Base-by-base conservation (phyloP, 1,140 invertebrate species). In the Teleopsis dalmanni region DNA sequence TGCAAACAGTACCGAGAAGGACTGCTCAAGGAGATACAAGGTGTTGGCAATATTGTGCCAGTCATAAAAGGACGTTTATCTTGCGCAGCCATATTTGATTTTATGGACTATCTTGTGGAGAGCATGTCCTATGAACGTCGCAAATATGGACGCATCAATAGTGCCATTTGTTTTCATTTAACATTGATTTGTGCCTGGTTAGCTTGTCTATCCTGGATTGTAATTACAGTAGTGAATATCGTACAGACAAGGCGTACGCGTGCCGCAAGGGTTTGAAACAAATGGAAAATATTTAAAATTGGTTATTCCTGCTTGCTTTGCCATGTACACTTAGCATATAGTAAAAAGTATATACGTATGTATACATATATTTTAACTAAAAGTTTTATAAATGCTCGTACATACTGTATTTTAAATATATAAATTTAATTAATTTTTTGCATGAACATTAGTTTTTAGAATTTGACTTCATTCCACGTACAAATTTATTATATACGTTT, bases 81-180 rank as follows among this genome's bases (percentile, higher is more conserved):
- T 2, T 87, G 84, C 58, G 75, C 75, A 26, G 77, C 82, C 0
- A 76, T 85, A 35, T 79, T 80, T 34, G 84, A 87, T 67, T 85
- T 81, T 55, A 82, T 87, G 81, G 84, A 87, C 59, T 86, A 83
- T 54, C 57, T 85, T 31, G 78, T 82, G 34, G 77, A 83, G 47
- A 68, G 56, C 37, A 58, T 73, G 0, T 72, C 72, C 7, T 73
- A 73, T 18, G 76, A 80, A 48, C 76, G 76, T 53, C 71, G 75
- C 21, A 73, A 77, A 5, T 73, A 75, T 4, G 79, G 79, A 34
- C 74, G 72, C 50, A 82, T 82, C 3, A 80, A 85, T 55, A 83
- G 80, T 0, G 77, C 76, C 2, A 52, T 78, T 2, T 73, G 79
- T 9, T 62, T 84, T 21, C 79, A 80, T 51, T 50, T 84, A 26